Conservation (phyloP, 2,113 vertebrate genomes). For the Lanius collurio region DNA sequence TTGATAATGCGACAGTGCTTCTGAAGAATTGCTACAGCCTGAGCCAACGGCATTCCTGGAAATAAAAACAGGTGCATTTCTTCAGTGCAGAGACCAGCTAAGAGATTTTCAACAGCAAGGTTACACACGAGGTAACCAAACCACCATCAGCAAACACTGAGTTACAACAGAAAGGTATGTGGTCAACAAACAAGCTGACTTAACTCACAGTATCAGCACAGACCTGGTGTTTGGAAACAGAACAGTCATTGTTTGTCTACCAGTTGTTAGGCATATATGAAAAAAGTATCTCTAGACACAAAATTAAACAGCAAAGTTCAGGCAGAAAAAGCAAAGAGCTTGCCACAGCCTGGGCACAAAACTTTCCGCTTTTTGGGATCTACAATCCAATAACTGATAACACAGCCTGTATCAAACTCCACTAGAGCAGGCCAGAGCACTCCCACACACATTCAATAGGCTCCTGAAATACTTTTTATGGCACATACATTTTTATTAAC, state of each 20-base stretch:
- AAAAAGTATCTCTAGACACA: not conserved
- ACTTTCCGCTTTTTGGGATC: not conserved
- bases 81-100: not conserved
- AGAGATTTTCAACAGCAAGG: not conserved
- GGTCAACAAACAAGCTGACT: not conserved
- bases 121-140: not conserved
- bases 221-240: not conserved
- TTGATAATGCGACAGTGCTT: conserved; percentile 98
- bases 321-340: not conserved
- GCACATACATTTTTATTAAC: not conserved
- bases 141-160: not conserved
- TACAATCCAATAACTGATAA: accelerated
- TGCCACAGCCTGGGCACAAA: not conserved
- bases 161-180: not conserved
- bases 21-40: conserved; percentile 97
- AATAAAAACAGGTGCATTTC: not conserved
- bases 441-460: accelerated
- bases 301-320: not conserved
- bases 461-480: not conserved
- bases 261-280: not conserved
- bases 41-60: conserved; percentile 96
- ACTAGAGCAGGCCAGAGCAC: not conserved
- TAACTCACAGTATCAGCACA: not conserved
- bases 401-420: accelerated
- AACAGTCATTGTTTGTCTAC: not conserved